Conservation (phyloP, 2,797 vertebrate species). For the Babyrousa celebensis region DNA sequence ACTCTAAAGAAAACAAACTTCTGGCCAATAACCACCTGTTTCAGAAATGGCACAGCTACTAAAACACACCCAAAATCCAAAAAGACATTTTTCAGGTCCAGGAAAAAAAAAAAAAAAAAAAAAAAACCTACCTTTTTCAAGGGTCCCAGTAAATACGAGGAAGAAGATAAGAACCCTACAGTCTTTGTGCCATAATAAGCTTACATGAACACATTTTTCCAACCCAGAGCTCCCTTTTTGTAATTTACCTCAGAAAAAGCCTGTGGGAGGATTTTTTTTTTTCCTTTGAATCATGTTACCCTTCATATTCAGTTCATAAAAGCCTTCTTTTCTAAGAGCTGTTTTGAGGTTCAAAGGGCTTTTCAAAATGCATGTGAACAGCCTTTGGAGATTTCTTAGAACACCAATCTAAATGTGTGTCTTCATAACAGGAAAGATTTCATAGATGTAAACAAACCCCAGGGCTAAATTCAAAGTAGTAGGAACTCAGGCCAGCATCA, state of each 20-base stretch:
- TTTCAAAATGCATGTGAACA: conserved; percentile 72
- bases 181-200: conserved; percentile 67
- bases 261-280: conserved; percentile 42
- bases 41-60: conserved; percentile 54
- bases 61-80: conserved; percentile 29
- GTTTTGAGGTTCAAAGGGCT: conserved; percentile 80
- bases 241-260: conserved; percentile 63
- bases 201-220: conserved; percentile 76
- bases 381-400: conserved; percentile 63
- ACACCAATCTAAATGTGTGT: conserved; percentile 45
- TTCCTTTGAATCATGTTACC: conserved; percentile 60
- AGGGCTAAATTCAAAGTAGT: conserved; percentile 5
- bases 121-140: conserved; percentile 53
- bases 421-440: conserved; percentile 59
- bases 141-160: not conserved
- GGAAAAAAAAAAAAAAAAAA: not conserved
- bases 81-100: conserved; percentile 13
- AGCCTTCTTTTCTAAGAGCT: conserved; percentile 68
- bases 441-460: conserved; percentile 54
- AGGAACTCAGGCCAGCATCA: not conserved
- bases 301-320: conserved; percentile 69
- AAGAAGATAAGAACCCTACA: conserved; percentile 49
- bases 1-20: conserved; percentile 53
- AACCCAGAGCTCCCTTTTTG: conserved; percentile 18
- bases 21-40: conserved; percentile 54